Evolutionary conservation across 2,113 vertebrate species (phyloP).

Genomic region (Fukomys damarensis): DNA sequence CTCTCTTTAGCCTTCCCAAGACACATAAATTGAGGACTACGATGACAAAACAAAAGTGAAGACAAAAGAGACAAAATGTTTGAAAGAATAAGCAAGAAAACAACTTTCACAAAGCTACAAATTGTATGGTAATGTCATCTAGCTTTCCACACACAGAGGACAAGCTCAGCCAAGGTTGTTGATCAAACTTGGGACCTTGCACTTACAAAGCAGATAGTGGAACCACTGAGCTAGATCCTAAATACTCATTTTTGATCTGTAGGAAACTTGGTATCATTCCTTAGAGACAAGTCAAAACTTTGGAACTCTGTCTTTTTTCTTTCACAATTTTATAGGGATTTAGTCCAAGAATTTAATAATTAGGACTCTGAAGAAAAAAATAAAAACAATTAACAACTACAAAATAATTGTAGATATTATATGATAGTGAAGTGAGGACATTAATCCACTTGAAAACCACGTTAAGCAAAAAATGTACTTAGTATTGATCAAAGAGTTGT

Average conservation of each 20-base stretch:
- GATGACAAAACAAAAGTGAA: neutral
- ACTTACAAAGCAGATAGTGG: too few relatives aligned
- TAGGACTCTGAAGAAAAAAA: constrained; percentile 31
- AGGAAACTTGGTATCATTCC: constrained; percentile 5
- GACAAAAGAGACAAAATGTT: constrained; percentile 23
- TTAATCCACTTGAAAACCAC: neutral
- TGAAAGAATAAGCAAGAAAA: constrained; percentile 42
- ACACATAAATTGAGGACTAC: neutral
- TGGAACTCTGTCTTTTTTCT: constrained; percentile 28
- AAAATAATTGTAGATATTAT: constrained; percentile 31
- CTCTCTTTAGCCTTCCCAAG: neutral
- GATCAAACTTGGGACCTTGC: neutral
- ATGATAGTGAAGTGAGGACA: neutral
- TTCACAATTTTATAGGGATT: neutral
- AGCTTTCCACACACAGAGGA: neutral
- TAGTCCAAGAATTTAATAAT: neutral
- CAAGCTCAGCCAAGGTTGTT: neutral
- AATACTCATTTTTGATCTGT: constrained; percentile 2
- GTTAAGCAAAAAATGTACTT: neutral
- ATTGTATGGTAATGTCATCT: constrained; percentile 1
- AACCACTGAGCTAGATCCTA: too few relatives aligned
- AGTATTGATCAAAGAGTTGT: neutral
- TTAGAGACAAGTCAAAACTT: neutral
- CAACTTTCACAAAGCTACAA: constrained; percentile 38
- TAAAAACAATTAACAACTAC: constrained; percentile 22